Percentiles rank a stretch among this genome's conserved stretches.
These are phyloP conservation scores for Geodia barretti DNA, from an alignment of 37 sponge, comb jelly and placozoan genomes.

Conservation along the genomic window DNA sequence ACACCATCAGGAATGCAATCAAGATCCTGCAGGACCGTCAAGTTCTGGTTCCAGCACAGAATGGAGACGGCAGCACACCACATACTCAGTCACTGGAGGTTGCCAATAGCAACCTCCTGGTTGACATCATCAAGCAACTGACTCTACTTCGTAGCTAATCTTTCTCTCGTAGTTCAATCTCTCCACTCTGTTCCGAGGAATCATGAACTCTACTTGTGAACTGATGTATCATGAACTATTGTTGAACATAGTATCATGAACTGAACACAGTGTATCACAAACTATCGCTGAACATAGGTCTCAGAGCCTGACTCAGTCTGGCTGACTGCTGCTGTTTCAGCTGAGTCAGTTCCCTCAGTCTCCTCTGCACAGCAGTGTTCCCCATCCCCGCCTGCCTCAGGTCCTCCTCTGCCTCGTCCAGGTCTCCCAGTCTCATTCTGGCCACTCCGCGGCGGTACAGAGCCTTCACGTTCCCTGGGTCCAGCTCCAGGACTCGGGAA, in stretches of 20 bases:
- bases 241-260: not conserved
- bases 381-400: slow-evolving; percentile 40
- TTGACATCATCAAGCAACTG: not conserved
- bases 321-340: not conserved
- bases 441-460: slow-evolving; percentile 66
- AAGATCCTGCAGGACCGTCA: slow-evolving; percentile 47
- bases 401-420: slow-evolving; percentile 51
- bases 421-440: slow-evolving; percentile 25
- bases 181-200: no score
- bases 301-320: not conserved
- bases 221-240: no score
- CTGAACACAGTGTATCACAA: not conserved
- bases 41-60: slow-evolving; percentile 9
- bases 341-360: not conserved
- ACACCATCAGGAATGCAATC: slow-evolving; percentile 68
- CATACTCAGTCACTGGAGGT: not conserved
- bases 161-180: no score
- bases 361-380: slow-evolving; percentile 27
- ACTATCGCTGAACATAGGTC: not conserved
- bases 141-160: not conserved
- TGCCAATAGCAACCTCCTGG: not conserved
- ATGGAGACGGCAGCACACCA: not conserved
- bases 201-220: no score
- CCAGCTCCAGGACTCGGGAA: slow-evolving; percentile 30
- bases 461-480: slow-evolving; percentile 45